Evolutionary conservation across 2,113 vertebrate species (phyloP).

Genomic region (Oophaga pumilio): DNA sequence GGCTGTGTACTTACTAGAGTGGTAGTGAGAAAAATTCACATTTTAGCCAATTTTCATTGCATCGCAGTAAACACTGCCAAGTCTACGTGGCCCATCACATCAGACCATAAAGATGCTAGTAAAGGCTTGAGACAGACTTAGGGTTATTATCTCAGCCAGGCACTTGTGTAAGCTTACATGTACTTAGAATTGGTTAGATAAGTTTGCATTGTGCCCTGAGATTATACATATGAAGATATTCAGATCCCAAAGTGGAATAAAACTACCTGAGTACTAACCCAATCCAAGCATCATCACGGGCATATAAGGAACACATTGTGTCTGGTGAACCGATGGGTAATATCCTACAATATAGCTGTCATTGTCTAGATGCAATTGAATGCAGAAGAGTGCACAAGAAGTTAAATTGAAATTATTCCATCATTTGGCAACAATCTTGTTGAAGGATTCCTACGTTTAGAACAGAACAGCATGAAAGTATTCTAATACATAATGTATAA

Average conservation of each 20-base stretch:
- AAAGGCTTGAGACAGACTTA: conserved; percentile 19
- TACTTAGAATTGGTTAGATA: not conserved
- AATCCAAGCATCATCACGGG: not conserved
- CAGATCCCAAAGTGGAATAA: not conserved
- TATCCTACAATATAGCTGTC: not conserved
- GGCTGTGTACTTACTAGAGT: not conserved
- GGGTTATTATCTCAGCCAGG: conserved; percentile 9
- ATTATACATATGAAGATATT: conserved; percentile 11
- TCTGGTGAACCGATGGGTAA: not conserved
- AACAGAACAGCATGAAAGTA: not conserved
- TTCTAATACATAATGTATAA: conserved; percentile 23
- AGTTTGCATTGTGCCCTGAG: conserved; percentile 44
- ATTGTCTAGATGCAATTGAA: not conserved
- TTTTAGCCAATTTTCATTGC: not conserved
- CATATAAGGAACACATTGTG: not conserved
- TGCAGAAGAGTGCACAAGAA: not conserved
- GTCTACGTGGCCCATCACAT: not conserved
- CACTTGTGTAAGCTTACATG: conserved; percentile 31
- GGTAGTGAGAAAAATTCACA: not conserved
- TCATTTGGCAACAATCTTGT: conserved; percentile 3
- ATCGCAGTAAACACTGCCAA: not conserved
- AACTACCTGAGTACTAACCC: conserved; percentile 35
- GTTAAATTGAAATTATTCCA: not conserved
- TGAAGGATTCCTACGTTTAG: not conserved
- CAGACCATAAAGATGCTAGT: not conserved